These are phyloP conservation scores for Conops quadrifasciatus DNA, from an alignment of 2,888 invertebrate genomes.

Conservation along the genomic window DNA sequence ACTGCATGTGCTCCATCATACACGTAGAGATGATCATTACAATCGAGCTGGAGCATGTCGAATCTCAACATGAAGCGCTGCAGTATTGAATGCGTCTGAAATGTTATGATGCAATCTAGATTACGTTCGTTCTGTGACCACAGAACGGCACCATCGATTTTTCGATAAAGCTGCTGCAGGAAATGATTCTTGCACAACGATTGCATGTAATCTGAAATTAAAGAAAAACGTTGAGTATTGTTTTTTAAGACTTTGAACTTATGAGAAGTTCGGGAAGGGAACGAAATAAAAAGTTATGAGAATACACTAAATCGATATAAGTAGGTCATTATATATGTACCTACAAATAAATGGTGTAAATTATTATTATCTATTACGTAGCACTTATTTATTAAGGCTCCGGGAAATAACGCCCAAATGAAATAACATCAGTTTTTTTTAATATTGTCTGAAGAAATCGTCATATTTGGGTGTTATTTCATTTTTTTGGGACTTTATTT, in stretches of 20 bases:
- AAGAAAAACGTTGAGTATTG: constrained; percentile 20
- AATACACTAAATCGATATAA: constrained; percentile 14
- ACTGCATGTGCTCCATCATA: constrained; percentile 93
- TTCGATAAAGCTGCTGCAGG: constrained; percentile 86
- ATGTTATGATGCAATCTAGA: constrained; percentile 90
- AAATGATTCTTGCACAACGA: constrained; percentile 90
- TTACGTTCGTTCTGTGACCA: constrained; percentile 91
- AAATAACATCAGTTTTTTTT: no score
- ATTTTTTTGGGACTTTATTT: no score
- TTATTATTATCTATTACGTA: no score
- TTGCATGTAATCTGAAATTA: constrained; percentile 81
- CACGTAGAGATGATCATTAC: constrained; percentile 92
- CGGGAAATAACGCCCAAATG: no score
- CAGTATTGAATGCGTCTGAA: constrained; percentile 92
- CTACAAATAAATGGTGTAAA: no score
- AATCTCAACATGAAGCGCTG: constrained; percentile 95
- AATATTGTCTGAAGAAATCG: no score
- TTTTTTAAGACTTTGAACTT: no score
- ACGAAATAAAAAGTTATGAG: not conserved
- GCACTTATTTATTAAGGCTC: no score
- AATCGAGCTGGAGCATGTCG: constrained; percentile 89
- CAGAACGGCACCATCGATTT: constrained; percentile 89
- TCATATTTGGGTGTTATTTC: no score
- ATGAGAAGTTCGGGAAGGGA: not conserved
- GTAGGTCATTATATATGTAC: no score